Evolutionary conservation across 2,797 vertebrate genomes (phyloP), one percentile per base, ranked within the genome.

Genomic region (Leptatherina wallacei): DNA sequence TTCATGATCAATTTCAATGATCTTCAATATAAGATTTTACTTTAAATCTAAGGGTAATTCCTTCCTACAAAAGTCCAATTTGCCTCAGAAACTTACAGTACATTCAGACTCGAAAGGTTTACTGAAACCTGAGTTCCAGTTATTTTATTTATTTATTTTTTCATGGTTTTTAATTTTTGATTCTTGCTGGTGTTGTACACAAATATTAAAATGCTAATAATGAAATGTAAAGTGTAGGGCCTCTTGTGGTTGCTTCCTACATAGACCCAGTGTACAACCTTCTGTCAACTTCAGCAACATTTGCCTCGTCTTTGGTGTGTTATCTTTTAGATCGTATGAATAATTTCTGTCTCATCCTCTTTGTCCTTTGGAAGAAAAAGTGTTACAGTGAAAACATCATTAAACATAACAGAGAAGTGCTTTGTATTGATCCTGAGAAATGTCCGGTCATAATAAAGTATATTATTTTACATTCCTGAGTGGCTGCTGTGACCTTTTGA

Each of bases 381-480:
- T 62, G 80, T 88, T 71, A 79, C n/a, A 72, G 77, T 81, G 65
- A 91, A 90, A 69, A 58, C 66, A 70, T 88, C 69, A 71, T 80
- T 88, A 77, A 91, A 87, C 74, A 85, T 78, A 91, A 85, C 71
- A 82, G 69, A 86, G 88, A 90, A 84, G 69, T 79, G 81, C 87
- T 93, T 93, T 92, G 88, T 92, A 90, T 88, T 91, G 92, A 93
- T 91, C 87, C 88, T 84, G 83, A 87, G 71, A 90, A 86, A 89
- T 82, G 82, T 93, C 92, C 78, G 88, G 73, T 94, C 86, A 88
- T 88, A 94, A 94, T 95, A 95, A 95, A 95, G 89, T 92, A 83
- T 93, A 92, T 92, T 92, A 90, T 92, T 92, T 91, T 88, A 87
- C 78, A 87, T 88, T 90, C 82, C 85, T 51, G 33, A n/a, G 42